Percentiles rank a stretch among this genome's conserved stretches.
These are phyloP conservation scores for Rissa tridactyla DNA, from an alignment of 2,113 vertebrate genomes.

Conservation along the genomic window DNA sequence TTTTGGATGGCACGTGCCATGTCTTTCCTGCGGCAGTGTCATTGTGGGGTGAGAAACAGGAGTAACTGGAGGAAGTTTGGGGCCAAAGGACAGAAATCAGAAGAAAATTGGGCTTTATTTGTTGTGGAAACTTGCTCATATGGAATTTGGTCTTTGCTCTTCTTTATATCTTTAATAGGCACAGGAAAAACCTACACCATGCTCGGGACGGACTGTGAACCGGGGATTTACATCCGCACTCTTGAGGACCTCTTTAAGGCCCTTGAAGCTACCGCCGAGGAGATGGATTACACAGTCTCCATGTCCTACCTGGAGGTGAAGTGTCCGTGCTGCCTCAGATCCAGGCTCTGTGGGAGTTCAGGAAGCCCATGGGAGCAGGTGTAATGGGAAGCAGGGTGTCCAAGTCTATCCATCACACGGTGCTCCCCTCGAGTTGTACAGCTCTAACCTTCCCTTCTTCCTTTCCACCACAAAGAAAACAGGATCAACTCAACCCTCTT, in stretches of 20 bases:
- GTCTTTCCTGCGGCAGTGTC: neutral
- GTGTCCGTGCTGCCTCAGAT: neutral
- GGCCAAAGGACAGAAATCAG: neutral
- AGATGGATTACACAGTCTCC: constrained; percentile 57
- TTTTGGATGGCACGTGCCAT: neutral
- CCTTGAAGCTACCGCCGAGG: constrained; percentile 42
- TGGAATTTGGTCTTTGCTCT: neutral
- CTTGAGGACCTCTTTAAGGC: constrained; percentile 72
- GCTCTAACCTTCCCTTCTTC: neutral
- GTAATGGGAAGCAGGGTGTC: neutral
- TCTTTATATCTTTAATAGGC: neutral
- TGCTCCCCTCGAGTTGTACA: neutral
- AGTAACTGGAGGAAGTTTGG: neutral
- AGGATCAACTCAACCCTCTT: neutral
- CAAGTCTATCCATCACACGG: neutral
- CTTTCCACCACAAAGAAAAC: neutral
- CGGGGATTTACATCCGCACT: constrained; percentile 66
- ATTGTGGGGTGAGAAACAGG: neutral
- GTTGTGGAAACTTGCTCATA: fast-evolving
- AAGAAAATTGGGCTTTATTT: neutral
- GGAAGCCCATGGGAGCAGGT: neutral
- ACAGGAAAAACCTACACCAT: constrained; percentile 74
- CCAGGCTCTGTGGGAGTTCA: neutral
- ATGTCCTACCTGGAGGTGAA: constrained; percentile 77
- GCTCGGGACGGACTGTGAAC: constrained; percentile 69